Evolutionary conservation across 1,140 invertebrate genomes (phyloP).

Genomic region (Atopsyche davidsoni): DNA sequence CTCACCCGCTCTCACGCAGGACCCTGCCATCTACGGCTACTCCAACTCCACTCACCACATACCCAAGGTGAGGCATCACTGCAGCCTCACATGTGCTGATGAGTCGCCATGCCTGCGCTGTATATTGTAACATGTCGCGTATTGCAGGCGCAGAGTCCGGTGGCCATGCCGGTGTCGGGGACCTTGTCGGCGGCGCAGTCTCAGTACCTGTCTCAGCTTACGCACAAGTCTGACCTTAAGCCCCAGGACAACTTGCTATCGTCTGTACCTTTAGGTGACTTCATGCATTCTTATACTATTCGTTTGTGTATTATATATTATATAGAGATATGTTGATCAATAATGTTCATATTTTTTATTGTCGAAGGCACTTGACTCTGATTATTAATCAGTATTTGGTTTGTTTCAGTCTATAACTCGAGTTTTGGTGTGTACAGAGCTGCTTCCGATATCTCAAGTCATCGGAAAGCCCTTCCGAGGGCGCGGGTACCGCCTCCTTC

Average conservation of each 20-base stretch:
- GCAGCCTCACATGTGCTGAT: no score
- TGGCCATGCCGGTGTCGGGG: constrained; percentile 45
- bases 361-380: no score
- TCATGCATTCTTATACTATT: no score
- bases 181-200: constrained; percentile 62
- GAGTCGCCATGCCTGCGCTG: no score
- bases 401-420: constrained; percentile 35
- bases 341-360: no score
- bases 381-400: no score
- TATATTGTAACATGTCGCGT: no score
- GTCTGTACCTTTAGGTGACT: no score
- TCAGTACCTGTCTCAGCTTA: constrained; percentile 63
- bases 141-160: constrained; percentile 28
- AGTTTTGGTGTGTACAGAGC: constrained; percentile 41
- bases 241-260: constrained; percentile 49
- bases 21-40: constrained; percentile 28
- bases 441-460: constrained; percentile 38
- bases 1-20: constrained; percentile 16
- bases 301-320: no score
- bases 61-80: constrained; percentile 18
- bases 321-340: no score
- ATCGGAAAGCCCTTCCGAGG: constrained; percentile 63
- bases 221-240: constrained; percentile 60
- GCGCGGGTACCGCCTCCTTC: constrained; percentile 85
- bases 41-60: constrained; percentile 22